Evolutionary conservation across 92 coral and sea anemone genomes (phyloP).

Genomic region (Palythoa caribaeorum): DNA sequence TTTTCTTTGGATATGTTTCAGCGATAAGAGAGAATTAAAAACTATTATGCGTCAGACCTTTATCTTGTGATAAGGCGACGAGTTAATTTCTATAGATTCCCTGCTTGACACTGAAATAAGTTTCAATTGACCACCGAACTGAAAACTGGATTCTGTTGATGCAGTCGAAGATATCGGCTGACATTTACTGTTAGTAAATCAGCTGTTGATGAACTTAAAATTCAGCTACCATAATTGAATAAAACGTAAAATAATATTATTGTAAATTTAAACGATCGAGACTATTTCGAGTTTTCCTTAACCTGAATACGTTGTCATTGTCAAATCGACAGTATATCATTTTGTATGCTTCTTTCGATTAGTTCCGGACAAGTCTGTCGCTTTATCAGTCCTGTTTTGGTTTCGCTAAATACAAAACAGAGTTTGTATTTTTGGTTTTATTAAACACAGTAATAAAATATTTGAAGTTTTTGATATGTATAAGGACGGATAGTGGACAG

Average conservation of each 20-base stretch:
- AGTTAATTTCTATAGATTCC: not conserved
- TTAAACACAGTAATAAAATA: not conserved
- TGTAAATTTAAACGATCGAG: no score
- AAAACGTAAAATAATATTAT: not conserved
- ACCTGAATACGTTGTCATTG: not conserved
- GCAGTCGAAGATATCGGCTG: not conserved
- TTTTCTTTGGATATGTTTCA: not conserved
- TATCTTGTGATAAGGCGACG: not conserved
- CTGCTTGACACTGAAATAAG: not conserved
- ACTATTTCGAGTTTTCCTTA: not conserved
- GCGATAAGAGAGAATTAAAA: not conserved
- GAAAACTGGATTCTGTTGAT: not conserved
- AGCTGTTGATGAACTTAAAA: not conserved
- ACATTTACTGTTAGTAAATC: not conserved
- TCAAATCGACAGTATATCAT: not conserved
- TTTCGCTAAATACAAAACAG: not conserved
- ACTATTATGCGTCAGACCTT: not conserved
- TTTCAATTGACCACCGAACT: not conserved
- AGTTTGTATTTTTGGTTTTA: not conserved
- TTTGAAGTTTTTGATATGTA: not conserved
- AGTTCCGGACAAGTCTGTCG: not conserved
- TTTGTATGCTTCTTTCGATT: not conserved
- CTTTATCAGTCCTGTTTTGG: no score
- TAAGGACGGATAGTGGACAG: not conserved
- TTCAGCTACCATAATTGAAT: no score